Evolutionary conservation across 2,797 vertebrate species (phyloP).

Genomic region (Capromys pilorides): DNA sequence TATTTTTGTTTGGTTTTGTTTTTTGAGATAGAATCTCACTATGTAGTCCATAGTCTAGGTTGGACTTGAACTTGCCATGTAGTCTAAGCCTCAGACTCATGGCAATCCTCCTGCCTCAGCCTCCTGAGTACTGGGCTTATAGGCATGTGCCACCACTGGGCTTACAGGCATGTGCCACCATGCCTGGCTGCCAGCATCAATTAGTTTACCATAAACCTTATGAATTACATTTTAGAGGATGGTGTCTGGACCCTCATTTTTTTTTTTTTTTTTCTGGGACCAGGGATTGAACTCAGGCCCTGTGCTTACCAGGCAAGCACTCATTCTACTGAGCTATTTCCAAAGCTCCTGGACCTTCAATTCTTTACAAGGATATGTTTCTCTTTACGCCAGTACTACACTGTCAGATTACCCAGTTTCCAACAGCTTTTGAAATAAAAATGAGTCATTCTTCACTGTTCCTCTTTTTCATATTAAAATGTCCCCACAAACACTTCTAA

Average conservation of each 20-base stretch:
- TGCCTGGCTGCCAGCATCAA: not conserved
- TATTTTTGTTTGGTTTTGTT: not conserved
- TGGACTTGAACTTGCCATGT: not conserved
- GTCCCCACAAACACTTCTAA: constrained; percentile 3
- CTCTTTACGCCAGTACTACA: not conserved
- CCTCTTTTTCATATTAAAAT: not conserved
- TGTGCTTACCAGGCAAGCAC: too few relatives aligned
- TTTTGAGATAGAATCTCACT: not conserved
- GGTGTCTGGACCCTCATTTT: not conserved
- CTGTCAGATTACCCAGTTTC: not conserved
- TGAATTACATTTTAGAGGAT: not conserved
- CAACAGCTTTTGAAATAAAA: not conserved
- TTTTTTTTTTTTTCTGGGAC: too few relatives aligned
- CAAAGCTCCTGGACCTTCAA: too few relatives aligned
- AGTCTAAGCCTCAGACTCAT: not conserved
- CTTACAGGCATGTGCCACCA: not conserved
- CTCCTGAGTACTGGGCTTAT: not conserved
- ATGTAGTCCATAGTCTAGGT: not conserved
- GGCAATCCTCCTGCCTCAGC: not conserved
- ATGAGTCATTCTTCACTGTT: not conserved
- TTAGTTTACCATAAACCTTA: not conserved
- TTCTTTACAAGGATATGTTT: not conserved
- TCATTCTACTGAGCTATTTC: too few relatives aligned
- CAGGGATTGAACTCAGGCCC: too few relatives aligned
- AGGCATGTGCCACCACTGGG: not conserved